phyloP scores from a whole-genome alignment of 2,113 vertebrate genomes.

The Leptocoma aspasia region DNA sequence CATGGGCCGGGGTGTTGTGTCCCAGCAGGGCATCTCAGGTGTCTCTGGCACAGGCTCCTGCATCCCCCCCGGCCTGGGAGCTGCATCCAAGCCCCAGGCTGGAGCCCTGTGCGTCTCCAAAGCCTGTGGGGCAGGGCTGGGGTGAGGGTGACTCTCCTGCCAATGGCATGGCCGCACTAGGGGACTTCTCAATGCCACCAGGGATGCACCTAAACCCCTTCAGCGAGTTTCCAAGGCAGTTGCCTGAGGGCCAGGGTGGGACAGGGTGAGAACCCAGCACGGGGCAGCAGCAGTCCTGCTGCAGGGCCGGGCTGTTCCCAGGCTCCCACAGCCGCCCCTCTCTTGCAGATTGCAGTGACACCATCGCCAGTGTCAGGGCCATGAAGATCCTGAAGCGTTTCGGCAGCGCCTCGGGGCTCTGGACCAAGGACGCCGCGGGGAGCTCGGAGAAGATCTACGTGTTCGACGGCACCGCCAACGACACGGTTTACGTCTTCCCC shows the following conservation, averaged over 20 bases:
- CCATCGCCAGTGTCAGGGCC: constrained; percentile 86
- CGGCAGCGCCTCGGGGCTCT: constrained; percentile 83
- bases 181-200: neutral
- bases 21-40: neutral
- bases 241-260: neutral
- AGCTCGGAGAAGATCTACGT: constrained; percentile 86
- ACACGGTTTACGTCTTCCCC: constrained; percentile 82
- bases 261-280: fast-evolving
- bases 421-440: constrained; percentile 85
- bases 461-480: constrained; percentile 84
- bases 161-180: fast-evolving
- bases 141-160: neutral
- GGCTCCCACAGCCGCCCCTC: neutral
- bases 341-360: constrained; percentile 86
- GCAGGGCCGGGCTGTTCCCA: fast-evolving
- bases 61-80: neutral
- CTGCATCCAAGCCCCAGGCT: neutral
- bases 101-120: neutral
- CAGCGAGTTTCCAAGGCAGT: fast-evolving
- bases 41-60: neutral
- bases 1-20: fast-evolving
- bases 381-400: constrained; percentile 94
- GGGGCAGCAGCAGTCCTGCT: fast-evolving
- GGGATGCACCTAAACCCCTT: neutral
- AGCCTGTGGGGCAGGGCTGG: neutral